Evolutionary conservation across 2,113 vertebrate species (phyloP).

Genomic region (Astur gentilis): DNA sequence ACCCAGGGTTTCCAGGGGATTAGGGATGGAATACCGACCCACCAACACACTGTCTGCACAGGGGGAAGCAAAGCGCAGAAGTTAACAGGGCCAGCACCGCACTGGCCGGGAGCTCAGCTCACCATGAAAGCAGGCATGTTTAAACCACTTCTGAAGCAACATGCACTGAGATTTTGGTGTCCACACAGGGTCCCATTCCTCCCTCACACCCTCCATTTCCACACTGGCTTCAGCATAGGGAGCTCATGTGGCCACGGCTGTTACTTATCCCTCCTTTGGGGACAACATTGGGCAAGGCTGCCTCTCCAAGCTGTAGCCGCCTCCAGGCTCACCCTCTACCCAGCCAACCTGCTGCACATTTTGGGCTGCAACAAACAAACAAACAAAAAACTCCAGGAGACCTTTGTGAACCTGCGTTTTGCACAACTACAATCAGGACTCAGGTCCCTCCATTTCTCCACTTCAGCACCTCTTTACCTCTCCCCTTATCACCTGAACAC

Average conservation of each 20-base stretch:
- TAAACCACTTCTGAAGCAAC: background rate
- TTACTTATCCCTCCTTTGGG: background rate
- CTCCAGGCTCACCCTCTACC: background rate
- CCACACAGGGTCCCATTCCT: background rate
- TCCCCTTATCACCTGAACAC: background rate
- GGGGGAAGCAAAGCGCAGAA: rapidly evolving
- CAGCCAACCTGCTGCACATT: background rate
- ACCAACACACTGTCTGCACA: background rate
- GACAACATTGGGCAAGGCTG: background rate
- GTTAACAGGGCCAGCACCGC: rapidly evolving
- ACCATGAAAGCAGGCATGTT: rapidly evolving
- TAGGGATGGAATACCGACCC: background rate
- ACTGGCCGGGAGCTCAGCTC: background rate
- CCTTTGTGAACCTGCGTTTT: background rate
- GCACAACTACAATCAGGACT: background rate
- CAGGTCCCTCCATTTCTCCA: background rate
- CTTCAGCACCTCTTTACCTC: background rate
- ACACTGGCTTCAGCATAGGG: background rate
- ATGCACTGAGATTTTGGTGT: rapidly evolving
- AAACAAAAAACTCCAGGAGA: background rate
- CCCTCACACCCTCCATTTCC: background rate
- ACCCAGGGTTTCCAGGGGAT: background rate
- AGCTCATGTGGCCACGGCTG: background rate
- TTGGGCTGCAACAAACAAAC: background rate
- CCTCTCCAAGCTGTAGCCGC: background rate